phyloP scores from a whole-genome alignment of 2,797 vertebrate genomes.

The Tachyglossus aculeatus region DNA sequence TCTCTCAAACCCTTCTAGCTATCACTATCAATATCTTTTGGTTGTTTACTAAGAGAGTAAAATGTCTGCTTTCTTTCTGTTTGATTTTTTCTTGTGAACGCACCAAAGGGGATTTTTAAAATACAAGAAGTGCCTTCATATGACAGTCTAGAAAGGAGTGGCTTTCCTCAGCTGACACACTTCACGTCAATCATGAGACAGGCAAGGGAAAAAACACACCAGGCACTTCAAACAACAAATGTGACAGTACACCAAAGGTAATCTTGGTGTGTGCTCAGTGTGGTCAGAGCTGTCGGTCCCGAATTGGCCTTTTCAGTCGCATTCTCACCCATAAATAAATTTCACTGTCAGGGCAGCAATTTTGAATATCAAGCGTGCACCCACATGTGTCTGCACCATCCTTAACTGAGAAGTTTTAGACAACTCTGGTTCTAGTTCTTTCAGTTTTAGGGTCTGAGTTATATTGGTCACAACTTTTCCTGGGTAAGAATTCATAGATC shows the following conservation, averaged over 20 bases:
- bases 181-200: too few species aligned
- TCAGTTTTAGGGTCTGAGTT: too few species aligned
- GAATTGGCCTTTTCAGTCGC: conserved; percentile 41
- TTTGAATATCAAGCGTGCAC: conserved; percentile 44
- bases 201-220: conserved; percentile 31
- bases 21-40: neutral
- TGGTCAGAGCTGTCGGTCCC: conserved; percentile 14
- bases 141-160: too few species aligned
- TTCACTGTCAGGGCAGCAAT: conserved; percentile 20
- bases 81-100: conserved; percentile 14
- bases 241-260: conserved; percentile 50
- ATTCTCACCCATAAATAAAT: neutral
- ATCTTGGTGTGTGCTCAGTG: conserved; percentile 28
- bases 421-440: too few species aligned
- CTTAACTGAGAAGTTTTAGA: too few species aligned
- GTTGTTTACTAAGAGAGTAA: conserved; percentile 5
- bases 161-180: too few species aligned
- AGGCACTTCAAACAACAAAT: conserved; percentile 22
- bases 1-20: too few species aligned
- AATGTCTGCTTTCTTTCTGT: neutral
- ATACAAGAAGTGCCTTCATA: too few species aligned
- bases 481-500: too few species aligned
- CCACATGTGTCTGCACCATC: too few species aligned
- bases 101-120: too few species aligned
- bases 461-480: too few species aligned